Conservation (phyloP, 2,113 vertebrate species). For the Catharus fuscescens region DNA sequence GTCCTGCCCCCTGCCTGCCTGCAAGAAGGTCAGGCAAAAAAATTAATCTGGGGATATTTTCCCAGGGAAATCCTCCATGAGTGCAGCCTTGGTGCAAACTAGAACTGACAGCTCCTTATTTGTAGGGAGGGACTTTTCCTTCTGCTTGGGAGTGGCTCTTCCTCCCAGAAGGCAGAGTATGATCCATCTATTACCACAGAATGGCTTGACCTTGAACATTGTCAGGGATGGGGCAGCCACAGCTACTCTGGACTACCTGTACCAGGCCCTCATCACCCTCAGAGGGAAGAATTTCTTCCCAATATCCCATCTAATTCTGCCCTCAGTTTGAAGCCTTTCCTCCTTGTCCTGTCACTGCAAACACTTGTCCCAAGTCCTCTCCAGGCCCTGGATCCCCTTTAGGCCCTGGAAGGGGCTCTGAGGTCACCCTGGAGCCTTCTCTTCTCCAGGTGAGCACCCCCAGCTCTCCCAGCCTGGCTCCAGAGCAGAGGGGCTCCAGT, state of each 20-base stretch:
- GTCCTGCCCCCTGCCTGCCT: conserved; percentile 76
- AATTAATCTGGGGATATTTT: neutral
- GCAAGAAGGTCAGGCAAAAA: conserved; percentile 70
- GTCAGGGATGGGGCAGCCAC: neutral
- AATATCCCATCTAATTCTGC: neutral
- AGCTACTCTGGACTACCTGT: neutral
- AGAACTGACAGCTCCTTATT: neutral
- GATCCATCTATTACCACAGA: neutral
- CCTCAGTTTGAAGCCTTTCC: neutral
- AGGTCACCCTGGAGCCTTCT: neutral
- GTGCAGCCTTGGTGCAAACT: neutral
- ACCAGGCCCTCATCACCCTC: neutral
- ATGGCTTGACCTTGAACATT: neutral
- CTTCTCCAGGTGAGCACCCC: rapidly evolving
- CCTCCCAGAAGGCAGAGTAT: neutral
- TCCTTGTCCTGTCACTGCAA: neutral
- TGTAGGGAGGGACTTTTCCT: neutral
- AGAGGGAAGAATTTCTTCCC: neutral
- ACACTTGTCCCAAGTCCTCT: neutral
- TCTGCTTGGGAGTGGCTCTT: neutral
- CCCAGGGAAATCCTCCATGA: neutral
- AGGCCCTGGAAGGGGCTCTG: neutral
- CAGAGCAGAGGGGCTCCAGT: neutral
- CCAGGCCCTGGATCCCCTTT: neutral
- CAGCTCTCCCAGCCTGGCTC: neutral